A percentile compares a stretch with the other conserved stretches of the same genome.
Conservation (phyloP, 2,797 vertebrate species). For the Pseudopleuronectes americanus region DNA sequence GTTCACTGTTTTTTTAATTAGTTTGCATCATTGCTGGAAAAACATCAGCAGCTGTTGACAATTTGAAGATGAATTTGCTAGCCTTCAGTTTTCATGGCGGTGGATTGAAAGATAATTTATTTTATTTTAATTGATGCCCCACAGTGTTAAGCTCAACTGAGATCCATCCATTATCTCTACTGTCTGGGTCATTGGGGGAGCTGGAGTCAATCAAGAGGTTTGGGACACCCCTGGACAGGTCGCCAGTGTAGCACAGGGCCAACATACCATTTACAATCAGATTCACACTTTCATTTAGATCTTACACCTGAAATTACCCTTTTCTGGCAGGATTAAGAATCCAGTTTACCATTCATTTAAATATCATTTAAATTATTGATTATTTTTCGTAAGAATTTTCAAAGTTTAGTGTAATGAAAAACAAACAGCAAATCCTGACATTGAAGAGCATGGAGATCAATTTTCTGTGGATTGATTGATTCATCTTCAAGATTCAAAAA, state of each 20-base stretch:
- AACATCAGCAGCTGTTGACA: slow-evolving; percentile 16
- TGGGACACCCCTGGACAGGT: too few species aligned
- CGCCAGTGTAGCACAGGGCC: too few species aligned
- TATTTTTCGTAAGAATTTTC: too few species aligned
- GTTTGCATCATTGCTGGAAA: slow-evolving; percentile 6
- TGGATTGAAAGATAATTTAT: neutral
- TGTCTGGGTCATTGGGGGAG: too few species aligned
- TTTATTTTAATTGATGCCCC: slow-evolving; percentile 7
- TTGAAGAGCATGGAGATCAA: neutral
- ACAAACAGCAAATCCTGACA: neutral
- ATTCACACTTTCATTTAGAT: too few species aligned
- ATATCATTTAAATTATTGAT: too few species aligned
- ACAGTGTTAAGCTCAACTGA: neutral
- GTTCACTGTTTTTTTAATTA: slow-evolving; percentile 15
- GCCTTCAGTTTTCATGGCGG: slow-evolving; percentile 10
- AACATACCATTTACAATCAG: too few species aligned
- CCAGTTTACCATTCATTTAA: too few species aligned
- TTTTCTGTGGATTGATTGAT: neutral
- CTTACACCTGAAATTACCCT: too few species aligned
- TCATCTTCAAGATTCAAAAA: neutral
- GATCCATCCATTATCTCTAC: neutral
- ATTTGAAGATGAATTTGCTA: slow-evolving; percentile 2
- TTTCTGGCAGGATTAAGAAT: too few species aligned
- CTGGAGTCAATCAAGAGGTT: too few species aligned
- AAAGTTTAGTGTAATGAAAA: neutral